Conservation (phyloP, 2,113 vertebrate species). For the Recurvirostra avosetta region DNA sequence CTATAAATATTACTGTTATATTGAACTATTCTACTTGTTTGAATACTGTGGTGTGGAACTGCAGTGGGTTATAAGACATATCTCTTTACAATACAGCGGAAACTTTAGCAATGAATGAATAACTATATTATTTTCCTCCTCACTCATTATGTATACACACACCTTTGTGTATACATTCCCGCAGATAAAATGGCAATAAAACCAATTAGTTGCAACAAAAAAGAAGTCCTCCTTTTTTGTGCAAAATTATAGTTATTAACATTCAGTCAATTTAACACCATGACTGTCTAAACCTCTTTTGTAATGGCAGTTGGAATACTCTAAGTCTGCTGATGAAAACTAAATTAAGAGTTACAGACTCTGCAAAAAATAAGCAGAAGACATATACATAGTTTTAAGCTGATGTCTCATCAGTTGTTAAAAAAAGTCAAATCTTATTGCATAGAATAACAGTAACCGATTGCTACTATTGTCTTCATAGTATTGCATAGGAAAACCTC, state of each 20-base stretch:
- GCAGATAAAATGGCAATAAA: neutral
- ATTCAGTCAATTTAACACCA: neutral
- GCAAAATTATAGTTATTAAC: neutral
- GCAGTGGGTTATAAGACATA: neutral
- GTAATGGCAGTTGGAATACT: neutral
- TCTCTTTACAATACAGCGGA: neutral
- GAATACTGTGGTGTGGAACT: neutral
- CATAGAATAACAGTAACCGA: neutral
- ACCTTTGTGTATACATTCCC: neutral
- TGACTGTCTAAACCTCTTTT: neutral
- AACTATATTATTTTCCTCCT: neutral
- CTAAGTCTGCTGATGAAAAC: neutral
- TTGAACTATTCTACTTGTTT: neutral
- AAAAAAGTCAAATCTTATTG: neutral
- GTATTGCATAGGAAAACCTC: neutral
- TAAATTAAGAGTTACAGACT: neutral
- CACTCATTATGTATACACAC: neutral
- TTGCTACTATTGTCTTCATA: neutral
- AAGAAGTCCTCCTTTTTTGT: fast-evolving
- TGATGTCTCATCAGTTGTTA: neutral
- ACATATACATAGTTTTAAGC: neutral
- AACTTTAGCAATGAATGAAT: neutral
- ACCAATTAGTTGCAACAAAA: neutral
- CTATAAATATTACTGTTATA: neutral
- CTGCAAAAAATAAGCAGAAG: neutral